Evolutionary conservation across 2,888 invertebrate genomes (phyloP), one percentile per base, ranked within the genome.

Genomic region (Amblyjoppa fuscipennis): DNA sequence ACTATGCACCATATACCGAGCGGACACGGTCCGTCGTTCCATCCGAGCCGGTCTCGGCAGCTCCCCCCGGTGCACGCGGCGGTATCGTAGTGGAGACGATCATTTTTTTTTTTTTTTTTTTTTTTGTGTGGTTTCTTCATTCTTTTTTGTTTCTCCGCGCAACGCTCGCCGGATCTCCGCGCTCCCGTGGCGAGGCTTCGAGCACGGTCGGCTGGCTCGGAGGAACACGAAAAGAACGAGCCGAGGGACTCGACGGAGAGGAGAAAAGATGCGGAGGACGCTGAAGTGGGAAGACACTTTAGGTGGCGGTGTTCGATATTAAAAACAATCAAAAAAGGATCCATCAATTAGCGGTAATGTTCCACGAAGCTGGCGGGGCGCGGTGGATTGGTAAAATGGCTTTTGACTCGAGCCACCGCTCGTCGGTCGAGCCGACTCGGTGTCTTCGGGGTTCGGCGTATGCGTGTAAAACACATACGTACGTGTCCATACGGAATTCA

Each of bases 261-360:
- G 75, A 69, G 70, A 83, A 71, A 79, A 83, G 86, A 89, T 85
- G 79, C 86, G 83, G 87, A 86, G 88, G 51, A 51, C 38, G 51
- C 2, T 61, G 61, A 59, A 51, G 68, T 38, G 66, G 41, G 49
- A 41, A 51, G 77, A 83, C 76, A 80, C 83, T 80, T 76, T 51
- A 77, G 76, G 76, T 80, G 80, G 74, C 71, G 75, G 73, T 89
- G 90, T 91, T 90, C 91, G 92, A 92, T 92, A 91, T 92, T 90
- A 92, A 90, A 91, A 92, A 90, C 90, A 88, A 91, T 83, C 11
- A 69, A 73, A 83, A 76, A 70, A 83, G 53, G 59, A 80, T 92
- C 89, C 90, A 90, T 92, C 92, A 92, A 92, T 92, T 92, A 92
- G 90, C 89, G 90, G 83, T 92, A 92, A 91, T 92, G 91, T 73